A percentile compares a stretch with the other conserved stretches of the same genome.
phyloP scores from a whole-genome alignment of 2,797 vertebrate genomes.

The Enteromius argenteus region DNA sequence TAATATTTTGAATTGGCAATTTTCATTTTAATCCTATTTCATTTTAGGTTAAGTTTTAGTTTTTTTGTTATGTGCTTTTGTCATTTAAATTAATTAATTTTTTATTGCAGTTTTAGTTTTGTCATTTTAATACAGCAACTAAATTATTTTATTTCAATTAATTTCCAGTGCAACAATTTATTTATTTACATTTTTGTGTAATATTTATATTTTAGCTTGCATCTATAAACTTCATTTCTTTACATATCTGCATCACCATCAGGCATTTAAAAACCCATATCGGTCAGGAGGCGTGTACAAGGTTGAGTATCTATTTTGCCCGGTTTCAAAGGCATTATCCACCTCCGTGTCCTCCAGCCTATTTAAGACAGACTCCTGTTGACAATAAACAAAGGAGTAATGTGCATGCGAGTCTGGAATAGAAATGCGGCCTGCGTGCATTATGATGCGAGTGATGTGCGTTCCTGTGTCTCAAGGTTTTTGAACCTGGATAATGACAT shows the following conservation, averaged over 20 bases:
- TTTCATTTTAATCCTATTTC: not conserved
- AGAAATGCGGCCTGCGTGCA: not conserved
- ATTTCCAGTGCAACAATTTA: too few relatives aligned
- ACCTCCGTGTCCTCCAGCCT: not conserved
- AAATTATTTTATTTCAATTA: too few relatives aligned
- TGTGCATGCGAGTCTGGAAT: not conserved
- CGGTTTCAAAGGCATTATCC: not conserved
- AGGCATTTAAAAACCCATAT: not conserved
- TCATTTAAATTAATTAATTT: too few relatives aligned
- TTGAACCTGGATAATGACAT: conserved; percentile 3
- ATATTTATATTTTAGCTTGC: too few relatives aligned
- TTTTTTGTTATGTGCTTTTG: too few relatives aligned
- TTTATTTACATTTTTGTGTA: too few relatives aligned
- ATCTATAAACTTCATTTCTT: not conserved
- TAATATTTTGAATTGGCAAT: not conserved
- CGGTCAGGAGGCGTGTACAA: not conserved
- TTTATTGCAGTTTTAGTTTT: not conserved
- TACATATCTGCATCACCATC: not conserved
- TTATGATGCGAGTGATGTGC: not conserved
- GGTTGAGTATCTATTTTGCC: not conserved
- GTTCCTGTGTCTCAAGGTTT: not conserved
- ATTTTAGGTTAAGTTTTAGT: not conserved
- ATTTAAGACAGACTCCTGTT: not conserved
- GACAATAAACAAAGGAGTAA: conserved; percentile 1
- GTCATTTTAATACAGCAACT: not conserved